Base-by-base conservation (phyloP, 2,113 vertebrate species). In the Pterocles gutturalis region DNA sequence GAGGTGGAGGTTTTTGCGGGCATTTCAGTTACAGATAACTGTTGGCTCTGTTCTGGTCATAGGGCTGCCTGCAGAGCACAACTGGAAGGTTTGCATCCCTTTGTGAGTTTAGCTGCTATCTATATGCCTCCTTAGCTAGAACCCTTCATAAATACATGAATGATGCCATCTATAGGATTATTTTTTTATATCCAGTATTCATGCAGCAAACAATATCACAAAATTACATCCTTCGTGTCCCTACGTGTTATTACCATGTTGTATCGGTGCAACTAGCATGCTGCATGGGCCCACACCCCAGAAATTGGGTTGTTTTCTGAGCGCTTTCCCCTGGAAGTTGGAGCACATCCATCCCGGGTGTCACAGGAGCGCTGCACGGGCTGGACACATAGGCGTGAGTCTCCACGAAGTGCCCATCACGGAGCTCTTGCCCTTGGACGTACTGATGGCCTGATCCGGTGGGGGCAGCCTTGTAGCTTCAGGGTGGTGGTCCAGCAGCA, bases 21-120 rank as follows among this genome's bases (percentile, higher is more conserved):
- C 46, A 55, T 95, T 96, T 97, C 83, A 93, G 29, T 91, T 93
- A 75, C 17, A 26, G 66, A 14, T 73, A 92, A 62, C 71, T 62
- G 41, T 82, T 85, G 90, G n/a, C 66, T 91, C 64, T 54, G 78
- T 81, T 93, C 46, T 46, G 61, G 83, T 88, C 90, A 65, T 60
- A 79, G 34, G 53, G 26, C 41, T 89, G 77, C 67, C 43, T 64
- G 17, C 41, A 31, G 88, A 86, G 85, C 61, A 57, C 81, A 65
- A 83, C 38, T 91, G 71, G 58, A 92, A 89, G 28, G 10, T 22
- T 90, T 87, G 70, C 61, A 70, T 15, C 17, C 26, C 6, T 91
- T 87, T 36, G 36, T 38, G 45, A n/a, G 7, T 78, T 90, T 92
- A 80, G 58, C 55, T 95, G 8, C 45, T 89, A 9, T 61, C 46